phyloP scores from a whole-genome alignment of 2,113 vertebrate species.

The Sprattus sprattus region DNA sequence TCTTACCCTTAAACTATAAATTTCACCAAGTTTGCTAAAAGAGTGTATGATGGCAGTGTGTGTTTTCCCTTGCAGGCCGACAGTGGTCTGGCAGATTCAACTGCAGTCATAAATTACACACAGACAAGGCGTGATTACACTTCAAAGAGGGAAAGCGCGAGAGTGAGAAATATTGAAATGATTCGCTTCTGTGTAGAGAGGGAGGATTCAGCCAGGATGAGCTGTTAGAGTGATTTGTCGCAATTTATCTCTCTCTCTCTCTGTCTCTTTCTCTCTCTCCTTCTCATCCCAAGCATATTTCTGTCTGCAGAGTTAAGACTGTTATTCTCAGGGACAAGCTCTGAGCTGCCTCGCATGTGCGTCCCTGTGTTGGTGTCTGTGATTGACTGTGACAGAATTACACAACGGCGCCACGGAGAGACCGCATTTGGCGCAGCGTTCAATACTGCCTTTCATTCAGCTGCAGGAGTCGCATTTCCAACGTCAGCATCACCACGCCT shows the following conservation, averaged over 20 bases:
- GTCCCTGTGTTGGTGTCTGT: constrained; percentile 43
- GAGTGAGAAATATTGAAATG: constrained; percentile 60
- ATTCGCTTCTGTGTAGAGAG: constrained; percentile 53
- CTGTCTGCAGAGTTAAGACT: constrained; percentile 63
- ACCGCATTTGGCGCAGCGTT: not conserved
- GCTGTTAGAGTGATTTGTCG: not conserved
- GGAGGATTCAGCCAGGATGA: constrained; percentile 39
- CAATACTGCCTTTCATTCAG: constrained; percentile 37
- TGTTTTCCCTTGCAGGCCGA: constrained; percentile 42
- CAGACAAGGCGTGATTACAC: constrained; percentile 57
- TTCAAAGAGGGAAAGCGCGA: constrained; percentile 56
- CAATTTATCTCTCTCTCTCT: constrained; percentile 26
- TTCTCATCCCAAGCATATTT: constrained; percentile 52
- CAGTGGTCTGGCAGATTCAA: constrained; percentile 46
- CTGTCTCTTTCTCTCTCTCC: constrained; percentile 11
- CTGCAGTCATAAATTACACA: constrained; percentile 56
- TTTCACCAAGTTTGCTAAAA: constrained; percentile 62
- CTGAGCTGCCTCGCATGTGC: constrained; percentile 45
- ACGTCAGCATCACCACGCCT: constrained; percentile 25
- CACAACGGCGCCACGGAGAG: constrained; percentile 22
- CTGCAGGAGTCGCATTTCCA: constrained; percentile 5
- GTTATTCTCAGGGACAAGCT: constrained; percentile 50
- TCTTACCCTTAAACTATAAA: constrained; percentile 63
- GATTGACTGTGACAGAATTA: constrained; percentile 58
- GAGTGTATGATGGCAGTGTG: constrained; percentile 58